Evolutionary conservation across 2,888 invertebrate species (phyloP).

Genomic region (Xanthia icteritia): DNA sequence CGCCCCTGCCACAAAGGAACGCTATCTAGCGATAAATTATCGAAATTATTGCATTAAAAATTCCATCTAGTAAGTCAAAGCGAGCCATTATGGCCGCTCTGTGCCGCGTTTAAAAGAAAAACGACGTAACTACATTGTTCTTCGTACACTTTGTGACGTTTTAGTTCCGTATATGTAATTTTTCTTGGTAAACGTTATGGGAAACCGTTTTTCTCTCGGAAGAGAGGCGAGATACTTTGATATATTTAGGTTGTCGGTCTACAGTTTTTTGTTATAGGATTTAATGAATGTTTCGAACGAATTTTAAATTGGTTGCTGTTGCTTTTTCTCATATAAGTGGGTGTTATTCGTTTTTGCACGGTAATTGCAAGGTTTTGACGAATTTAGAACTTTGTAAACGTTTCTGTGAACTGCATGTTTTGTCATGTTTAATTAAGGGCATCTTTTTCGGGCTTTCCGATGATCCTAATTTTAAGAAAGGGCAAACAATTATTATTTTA

Average conservation of each 20-base stretch:
- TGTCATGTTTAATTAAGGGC: background rate
- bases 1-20: constrained; percentile 85
- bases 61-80: constrained; percentile 93
- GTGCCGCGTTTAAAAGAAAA: constrained; percentile 62
- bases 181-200: constrained; percentile 84
- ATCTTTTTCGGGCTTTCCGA: no score
- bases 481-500: background rate
- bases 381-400: background rate
- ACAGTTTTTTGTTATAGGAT: constrained; percentile 64
- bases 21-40: constrained; percentile 91
- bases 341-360: no score
- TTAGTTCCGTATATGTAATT: constrained; percentile 70
- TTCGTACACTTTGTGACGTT: constrained; percentile 71
- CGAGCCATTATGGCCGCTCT: constrained; percentile 88
- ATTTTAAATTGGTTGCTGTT: constrained; percentile 27
- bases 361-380: background rate
- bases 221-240: constrained; percentile 69
- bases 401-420: background rate
- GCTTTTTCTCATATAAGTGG: background rate
- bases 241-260: constrained; percentile 71
- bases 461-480: background rate
- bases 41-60: constrained; percentile 94
- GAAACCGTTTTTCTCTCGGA: constrained; percentile 81
- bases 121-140: constrained; percentile 74
- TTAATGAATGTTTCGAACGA: constrained; percentile 44